Evolutionary conservation across 2,797 vertebrate species (phyloP).

Genomic region (Masticophis lateralis): DNA sequence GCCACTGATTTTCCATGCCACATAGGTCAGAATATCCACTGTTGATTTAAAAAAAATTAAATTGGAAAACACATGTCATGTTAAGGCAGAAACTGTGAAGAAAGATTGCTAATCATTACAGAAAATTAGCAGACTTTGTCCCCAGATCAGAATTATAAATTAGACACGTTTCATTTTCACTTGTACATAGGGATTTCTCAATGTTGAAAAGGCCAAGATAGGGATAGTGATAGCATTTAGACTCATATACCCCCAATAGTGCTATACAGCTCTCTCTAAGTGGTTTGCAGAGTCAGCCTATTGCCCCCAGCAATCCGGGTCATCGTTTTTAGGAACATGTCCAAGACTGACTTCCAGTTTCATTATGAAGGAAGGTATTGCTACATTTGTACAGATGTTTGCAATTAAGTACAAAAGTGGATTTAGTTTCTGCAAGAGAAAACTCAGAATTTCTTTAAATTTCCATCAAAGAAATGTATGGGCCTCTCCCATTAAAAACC

Average conservation of each 20-base stretch:
- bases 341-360: background rate
- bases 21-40: slow-evolving; percentile 97
- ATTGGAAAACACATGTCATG: background rate
- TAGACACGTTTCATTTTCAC: background rate
- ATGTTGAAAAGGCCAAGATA: background rate
- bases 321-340: background rate
- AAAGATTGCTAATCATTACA: background rate
- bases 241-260: background rate
- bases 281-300: background rate
- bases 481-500: background rate
- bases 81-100: background rate
- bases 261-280: background rate
- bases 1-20: slow-evolving; percentile 97
- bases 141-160: background rate
- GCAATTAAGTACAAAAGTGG: background rate
- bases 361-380: background rate
- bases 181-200: background rate
- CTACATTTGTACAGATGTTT: background rate
- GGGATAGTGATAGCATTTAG: background rate
- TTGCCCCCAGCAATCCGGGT: background rate
- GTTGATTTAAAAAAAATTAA: slow-evolving; percentile 23
- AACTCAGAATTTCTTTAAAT: background rate
- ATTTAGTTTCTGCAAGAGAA: background rate
- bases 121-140: background rate
- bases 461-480: background rate